Evolutionary conservation across 1,140 invertebrate species (phyloP).

Genomic region (Vanessa tameamea): DNA sequence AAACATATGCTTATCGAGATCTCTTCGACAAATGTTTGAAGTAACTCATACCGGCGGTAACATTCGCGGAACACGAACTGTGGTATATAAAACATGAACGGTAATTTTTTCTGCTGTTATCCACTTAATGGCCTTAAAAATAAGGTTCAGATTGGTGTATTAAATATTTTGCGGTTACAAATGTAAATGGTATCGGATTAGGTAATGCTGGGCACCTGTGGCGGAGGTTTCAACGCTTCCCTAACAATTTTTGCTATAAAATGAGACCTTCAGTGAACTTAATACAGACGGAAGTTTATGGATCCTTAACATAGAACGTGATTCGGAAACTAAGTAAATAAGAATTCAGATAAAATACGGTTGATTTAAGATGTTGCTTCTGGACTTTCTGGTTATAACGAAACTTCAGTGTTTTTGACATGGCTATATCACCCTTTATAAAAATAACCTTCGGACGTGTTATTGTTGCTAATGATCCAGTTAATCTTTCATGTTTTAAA

Average conservation of each 20-base stretch:
- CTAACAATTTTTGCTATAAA: constrained; percentile 38
- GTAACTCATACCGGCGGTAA: constrained; percentile 8
- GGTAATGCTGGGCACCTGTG: constrained; percentile 36
- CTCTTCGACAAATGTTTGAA: constrained; percentile 17
- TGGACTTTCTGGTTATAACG: too few relatives aligned
- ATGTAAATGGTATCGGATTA: constrained; percentile 18
- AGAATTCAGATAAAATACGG: constrained; percentile 7
- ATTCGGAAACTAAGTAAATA: constrained; percentile 34
- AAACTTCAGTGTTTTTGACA: too few relatives aligned
- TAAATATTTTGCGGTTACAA: constrained; percentile 6
- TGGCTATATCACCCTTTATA: too few relatives aligned
- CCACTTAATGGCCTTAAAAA: constrained; percentile 3
- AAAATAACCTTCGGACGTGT: too few relatives aligned
- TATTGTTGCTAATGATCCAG: too few relatives aligned
- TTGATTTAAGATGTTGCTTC: not conserved
- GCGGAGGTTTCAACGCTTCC: constrained; percentile 24
- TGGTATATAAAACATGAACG: too few relatives aligned
- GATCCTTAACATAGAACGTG: constrained; percentile 35
- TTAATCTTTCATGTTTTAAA: too few relatives aligned
- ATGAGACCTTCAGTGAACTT: constrained; percentile 33
- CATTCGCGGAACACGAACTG: constrained; percentile 12
- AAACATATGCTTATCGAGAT: constrained; percentile 27
- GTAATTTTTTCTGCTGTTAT: not conserved
- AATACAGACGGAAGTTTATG: constrained; percentile 38
- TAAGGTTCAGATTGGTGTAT: constrained; percentile 18